phyloP scores from a whole-genome alignment of 2,888 invertebrate species.

The Trichopoda pennipes region DNA sequence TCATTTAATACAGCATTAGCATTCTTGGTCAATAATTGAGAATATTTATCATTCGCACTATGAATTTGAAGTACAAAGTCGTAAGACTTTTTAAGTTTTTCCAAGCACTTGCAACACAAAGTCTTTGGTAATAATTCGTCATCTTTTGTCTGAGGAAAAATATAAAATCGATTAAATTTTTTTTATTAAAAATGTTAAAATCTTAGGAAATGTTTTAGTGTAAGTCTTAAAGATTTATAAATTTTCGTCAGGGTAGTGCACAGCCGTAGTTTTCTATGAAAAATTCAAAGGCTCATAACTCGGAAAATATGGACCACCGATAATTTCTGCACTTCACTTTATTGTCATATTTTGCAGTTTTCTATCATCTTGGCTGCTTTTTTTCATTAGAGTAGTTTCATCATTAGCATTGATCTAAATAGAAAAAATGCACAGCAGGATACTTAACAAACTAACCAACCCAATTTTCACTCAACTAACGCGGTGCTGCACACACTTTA shows the following conservation, averaged over 20 bases:
- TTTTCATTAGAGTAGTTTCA: too few species aligned
- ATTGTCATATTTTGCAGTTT: background rate
- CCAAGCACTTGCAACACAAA: slow-evolving; percentile 72
- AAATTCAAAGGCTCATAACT: too few species aligned
- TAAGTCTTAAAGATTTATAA: too few species aligned
- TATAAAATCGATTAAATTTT: background rate
- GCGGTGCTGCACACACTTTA: too few species aligned
- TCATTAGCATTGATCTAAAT: too few species aligned
- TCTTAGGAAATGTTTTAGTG: too few species aligned
- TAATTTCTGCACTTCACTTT: too few species aligned
- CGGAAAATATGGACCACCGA: too few species aligned
- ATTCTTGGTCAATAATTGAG: slow-evolving; percentile 36
- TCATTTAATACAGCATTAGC: slow-evolving; percentile 23
- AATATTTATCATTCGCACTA: slow-evolving; percentile 69
- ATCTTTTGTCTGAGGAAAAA: slow-evolving; percentile 26
- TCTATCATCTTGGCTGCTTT: background rate
- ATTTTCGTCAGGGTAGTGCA: background rate
- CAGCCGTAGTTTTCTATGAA: too few species aligned
- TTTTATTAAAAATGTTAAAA: background rate
- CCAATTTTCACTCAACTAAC: too few species aligned
- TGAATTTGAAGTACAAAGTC: slow-evolving; percentile 74
- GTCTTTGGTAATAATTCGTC: slow-evolving; percentile 71
- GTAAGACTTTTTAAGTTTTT: slow-evolving; percentile 72
- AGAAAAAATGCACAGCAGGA: too few species aligned
- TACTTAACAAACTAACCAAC: too few species aligned